Conservation (phyloP, 2,888 invertebrate species). For the Pherbina coryleti region DNA sequence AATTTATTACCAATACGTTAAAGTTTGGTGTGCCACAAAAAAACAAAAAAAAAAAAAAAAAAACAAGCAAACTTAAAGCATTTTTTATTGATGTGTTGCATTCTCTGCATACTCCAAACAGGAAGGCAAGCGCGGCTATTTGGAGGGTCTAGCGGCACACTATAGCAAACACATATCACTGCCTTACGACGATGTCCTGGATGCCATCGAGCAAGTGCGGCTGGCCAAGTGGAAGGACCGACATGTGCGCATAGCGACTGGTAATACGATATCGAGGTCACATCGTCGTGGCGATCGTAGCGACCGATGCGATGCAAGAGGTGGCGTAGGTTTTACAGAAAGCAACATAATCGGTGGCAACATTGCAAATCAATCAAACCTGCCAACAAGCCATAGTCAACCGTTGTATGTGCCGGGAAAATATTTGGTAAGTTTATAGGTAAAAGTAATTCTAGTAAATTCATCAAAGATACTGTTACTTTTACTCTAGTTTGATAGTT, state of each 20-base stretch:
- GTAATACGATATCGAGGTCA: slow-evolving; percentile 64
- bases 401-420: slow-evolving; percentile 92
- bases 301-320: slow-evolving; percentile 53
- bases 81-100: slow-evolving; percentile 33
- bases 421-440: slow-evolving; percentile 81
- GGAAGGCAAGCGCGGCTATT: slow-evolving; percentile 89
- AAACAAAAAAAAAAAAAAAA: slow-evolving; percentile 4
- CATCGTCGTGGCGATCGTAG: slow-evolving; percentile 51
- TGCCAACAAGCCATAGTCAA: slow-evolving; percentile 85
- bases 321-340: slow-evolving; percentile 46
- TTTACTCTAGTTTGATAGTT: too few relatives aligned
- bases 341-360: slow-evolving; percentile 51
- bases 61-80: slow-evolving; percentile 42
- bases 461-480: too few relatives aligned
- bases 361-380: slow-evolving; percentile 71
- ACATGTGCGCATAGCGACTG: slow-evolving; percentile 68
- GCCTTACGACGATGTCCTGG: slow-evolving; percentile 88
- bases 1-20: neutral
- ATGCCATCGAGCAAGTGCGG: slow-evolving; percentile 86
- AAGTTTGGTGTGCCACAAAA: neutral
- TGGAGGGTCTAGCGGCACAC: slow-evolving; percentile 87
- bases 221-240: slow-evolving; percentile 72
- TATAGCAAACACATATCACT: slow-evolving; percentile 90
- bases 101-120: slow-evolving; percentile 60
- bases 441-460: neutral